Percentiles rank a stretch among this genome's conserved stretches.
These are phyloP conservation scores for Isaurus tuberculatus DNA, from an alignment of 92 coral and sea anemone genomes.

Conservation along the genomic window DNA sequence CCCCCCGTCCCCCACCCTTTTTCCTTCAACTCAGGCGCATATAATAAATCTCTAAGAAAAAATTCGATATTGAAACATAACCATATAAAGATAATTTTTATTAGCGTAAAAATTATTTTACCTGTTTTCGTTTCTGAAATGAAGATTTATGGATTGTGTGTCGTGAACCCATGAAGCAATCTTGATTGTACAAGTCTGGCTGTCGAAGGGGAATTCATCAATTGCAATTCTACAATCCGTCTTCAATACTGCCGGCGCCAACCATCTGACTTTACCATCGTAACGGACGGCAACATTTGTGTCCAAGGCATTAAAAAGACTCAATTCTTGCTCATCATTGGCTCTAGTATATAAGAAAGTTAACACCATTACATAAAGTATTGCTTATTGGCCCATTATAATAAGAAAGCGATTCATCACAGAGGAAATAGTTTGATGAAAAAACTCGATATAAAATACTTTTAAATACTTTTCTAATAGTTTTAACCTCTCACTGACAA, in stretches of 20 bases:
- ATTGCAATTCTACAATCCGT: background rate
- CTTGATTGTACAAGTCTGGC: background rate
- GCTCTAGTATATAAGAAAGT: background rate
- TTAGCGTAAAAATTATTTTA: background rate
- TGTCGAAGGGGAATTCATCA: background rate
- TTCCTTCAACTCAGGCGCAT: too few relatives aligned
- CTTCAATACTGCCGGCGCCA: background rate
- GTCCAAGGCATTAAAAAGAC: conserved; percentile 4
- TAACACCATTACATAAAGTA: too few relatives aligned
- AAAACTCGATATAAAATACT: too few relatives aligned
- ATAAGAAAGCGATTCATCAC: too few relatives aligned
- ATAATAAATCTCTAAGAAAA: too few relatives aligned
- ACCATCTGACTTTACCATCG: background rate
- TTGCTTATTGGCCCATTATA: too few relatives aligned
- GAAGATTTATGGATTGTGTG: background rate
- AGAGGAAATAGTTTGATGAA: too few relatives aligned
- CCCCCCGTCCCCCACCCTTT: too few relatives aligned
- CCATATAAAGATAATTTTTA: too few relatives aligned
- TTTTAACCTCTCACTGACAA: too few relatives aligned
- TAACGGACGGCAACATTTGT: background rate
- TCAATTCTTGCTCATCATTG: background rate
- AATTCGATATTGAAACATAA: too few relatives aligned
- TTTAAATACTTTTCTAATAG: too few relatives aligned
- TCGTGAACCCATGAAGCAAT: background rate
- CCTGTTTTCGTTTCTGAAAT: background rate